Evolutionary conservation across 2,888 invertebrate species (phyloP).

Genomic region (Tetramorium bicarinatum): DNA sequence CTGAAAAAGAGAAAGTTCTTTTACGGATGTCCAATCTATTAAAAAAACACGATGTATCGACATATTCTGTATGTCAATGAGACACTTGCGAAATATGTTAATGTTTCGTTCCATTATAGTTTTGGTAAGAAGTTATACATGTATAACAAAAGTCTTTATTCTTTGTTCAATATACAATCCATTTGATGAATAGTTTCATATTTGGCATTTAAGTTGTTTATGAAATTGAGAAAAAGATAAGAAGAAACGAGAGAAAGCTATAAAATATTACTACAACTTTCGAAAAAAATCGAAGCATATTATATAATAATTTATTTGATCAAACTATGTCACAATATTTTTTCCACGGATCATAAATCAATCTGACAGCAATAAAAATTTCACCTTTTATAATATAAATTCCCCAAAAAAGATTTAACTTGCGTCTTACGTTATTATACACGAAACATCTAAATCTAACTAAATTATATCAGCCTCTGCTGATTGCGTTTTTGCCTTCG

Average conservation of each 20-base stretch:
- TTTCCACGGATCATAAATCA: neutral
- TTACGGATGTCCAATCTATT: neutral
- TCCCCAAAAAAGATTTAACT: neutral
- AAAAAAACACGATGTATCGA: neutral
- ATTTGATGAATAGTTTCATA: neutral
- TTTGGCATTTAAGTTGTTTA: neutral
- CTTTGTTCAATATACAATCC: neutral
- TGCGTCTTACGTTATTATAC: neutral
- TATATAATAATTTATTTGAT: neutral
- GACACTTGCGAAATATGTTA: neutral
- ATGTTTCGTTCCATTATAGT: neutral
- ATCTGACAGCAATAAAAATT: neutral
- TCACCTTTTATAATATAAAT: neutral
- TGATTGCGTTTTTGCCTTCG: neutral
- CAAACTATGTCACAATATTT: neutral
- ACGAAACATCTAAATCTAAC: neutral
- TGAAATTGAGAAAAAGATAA: neutral
- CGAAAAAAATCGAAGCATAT: neutral
- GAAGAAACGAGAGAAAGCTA: neutral
- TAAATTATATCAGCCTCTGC: neutral
- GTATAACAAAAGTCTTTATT: neutral
- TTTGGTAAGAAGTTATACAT: neutral
- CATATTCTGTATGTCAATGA: neutral
- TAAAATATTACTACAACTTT: slow-evolving; percentile 12
- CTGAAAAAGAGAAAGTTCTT: slow-evolving; percentile 32